Base-by-base conservation (phyloP, 2,797 vertebrate genomes). In the Podargus strigoides region DNA sequence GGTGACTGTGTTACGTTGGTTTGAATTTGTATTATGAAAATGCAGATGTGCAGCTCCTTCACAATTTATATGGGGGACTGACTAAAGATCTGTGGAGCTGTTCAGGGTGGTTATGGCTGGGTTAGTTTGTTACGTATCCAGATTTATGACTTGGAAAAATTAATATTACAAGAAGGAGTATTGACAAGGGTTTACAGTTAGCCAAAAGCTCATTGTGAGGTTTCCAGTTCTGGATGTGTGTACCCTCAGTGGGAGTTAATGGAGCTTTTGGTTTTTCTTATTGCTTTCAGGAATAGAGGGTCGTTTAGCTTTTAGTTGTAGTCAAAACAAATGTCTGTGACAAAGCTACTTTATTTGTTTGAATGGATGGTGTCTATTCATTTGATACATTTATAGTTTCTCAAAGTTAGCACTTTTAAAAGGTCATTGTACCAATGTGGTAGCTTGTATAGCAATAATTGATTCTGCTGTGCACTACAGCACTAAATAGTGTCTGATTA, bases 71-170 rank as follows among this genome's bases (percentile, higher is more conserved):
- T 2, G 16, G 19, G 52, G 37, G 3, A 28, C 21, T 49, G 32
- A 37, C 6, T 63, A 50, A 87, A 68, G 9, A 7, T 19, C 63
- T 60, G 16, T 5, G 9, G 55, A 53, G 42, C 41, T 59, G 24
- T 42, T 85, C 28, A 13, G 20, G 0, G 0, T 17, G 5, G 12
- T 70, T 27, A 3, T 30, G 37, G 24, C 22, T 64, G n/a, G 9
- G 15, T 24, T 34, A 20, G 26, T 77, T 94, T 70, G 27, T 10
- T 66, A 24, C 23, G 16, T 37, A 32, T 36, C 39, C 22, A 26
- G 20, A 36, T 1, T 0, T 3, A n/a, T 34, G 53, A 44, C 34
- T 36, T 66, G 22, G 30, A 46, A 91, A 80, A 85, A 52, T 41
- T 39, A 26, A 7, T 42, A 32, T 58, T 30, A 28, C 15, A 37